Base-by-base conservation (phyloP, 2,888 invertebrate genomes). In the Dynastes maya region DNA sequence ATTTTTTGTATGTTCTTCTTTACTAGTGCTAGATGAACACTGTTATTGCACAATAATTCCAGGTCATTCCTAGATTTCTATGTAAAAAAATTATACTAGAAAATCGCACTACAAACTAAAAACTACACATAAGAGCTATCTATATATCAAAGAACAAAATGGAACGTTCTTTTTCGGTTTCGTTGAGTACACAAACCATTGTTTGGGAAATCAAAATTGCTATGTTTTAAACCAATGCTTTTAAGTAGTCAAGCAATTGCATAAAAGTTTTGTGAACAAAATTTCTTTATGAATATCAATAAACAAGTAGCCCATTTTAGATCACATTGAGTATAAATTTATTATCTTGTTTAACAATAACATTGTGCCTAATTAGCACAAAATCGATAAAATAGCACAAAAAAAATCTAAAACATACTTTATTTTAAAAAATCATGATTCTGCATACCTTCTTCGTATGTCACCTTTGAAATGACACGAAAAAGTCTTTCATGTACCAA, bases 321-420 rank as follows among this genome's bases (percentile, higher is more conserved):
- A 72, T 58, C 72, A 72, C 72, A 55, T 72, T 58, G 11, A 40
- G 40, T 72, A 58, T 37, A 55, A 55, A 55, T 55, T 55, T 55
- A 16, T 16, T 16, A 58, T 55, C 6, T 58, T 45, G 45, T 37
- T 72, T 72, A 58, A 72, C 61, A 72, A 72, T 72, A 72, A 72
- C 16, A 61, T 61, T 27, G 72, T 72, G 72, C 72, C 61, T 11
- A 61, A 72, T 40, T 72, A 72, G 45, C 58, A 72, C 58, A 61
- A 72, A 22, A 22, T 22, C 22, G 51, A 58, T 72, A 61, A 72
- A 72, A 61, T 61, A 72, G 72, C 72, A 72, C 72, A 61, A 40
- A 32, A 45, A 37, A 8, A 67, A 68, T 51, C 11, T 68, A 68
- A 58, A 45, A 72, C 16, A 72, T 58, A 53, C 11, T 55, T 58